Percentiles rank a stretch among this genome's conserved stretches.
Conservation (phyloP, 1,140 invertebrate genomes). For the Papilio glaucus region DNA sequence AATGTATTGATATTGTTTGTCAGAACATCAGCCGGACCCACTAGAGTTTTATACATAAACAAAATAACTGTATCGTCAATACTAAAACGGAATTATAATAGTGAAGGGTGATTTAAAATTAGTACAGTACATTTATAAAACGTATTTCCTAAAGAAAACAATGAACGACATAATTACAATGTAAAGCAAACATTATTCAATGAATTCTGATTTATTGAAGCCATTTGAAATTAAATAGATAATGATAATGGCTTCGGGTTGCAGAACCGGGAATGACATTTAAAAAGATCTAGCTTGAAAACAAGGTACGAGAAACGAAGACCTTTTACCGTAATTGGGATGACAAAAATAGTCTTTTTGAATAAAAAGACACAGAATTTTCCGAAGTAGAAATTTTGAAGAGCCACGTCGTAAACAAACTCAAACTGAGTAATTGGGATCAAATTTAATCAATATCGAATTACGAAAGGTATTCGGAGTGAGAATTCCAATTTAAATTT, state of each 20-base stretch:
- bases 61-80: too few species aligned
- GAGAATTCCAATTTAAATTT: not conserved
- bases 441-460: conserved; percentile 31
- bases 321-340: conserved; percentile 34
- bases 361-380: conserved; percentile 26
- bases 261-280: not conserved
- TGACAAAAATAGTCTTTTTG: conserved; percentile 34
- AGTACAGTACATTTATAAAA: too few species aligned
- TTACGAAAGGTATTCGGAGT: not conserved
- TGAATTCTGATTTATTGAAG: too few species aligned
- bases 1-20: too few species aligned
- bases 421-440: conserved; percentile 32
- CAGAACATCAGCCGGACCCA: too few species aligned
- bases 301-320: conserved; percentile 13
- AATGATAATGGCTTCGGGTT: not conserved
- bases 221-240: not conserved
- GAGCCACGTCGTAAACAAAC: conserved; percentile 28
- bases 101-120: too few species aligned
- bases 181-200: too few species aligned
- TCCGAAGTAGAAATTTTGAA: conserved; percentile 22
- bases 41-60: too few species aligned
- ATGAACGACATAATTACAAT: too few species aligned
- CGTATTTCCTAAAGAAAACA: too few species aligned
- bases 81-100: too few species aligned
- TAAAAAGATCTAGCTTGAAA: conserved; percentile 9